A percentile compares a stretch with the other conserved stretches of the same genome.
phyloP scores from a whole-genome alignment of 2,797 vertebrate genomes.

The Microhierax caerulescens region DNA sequence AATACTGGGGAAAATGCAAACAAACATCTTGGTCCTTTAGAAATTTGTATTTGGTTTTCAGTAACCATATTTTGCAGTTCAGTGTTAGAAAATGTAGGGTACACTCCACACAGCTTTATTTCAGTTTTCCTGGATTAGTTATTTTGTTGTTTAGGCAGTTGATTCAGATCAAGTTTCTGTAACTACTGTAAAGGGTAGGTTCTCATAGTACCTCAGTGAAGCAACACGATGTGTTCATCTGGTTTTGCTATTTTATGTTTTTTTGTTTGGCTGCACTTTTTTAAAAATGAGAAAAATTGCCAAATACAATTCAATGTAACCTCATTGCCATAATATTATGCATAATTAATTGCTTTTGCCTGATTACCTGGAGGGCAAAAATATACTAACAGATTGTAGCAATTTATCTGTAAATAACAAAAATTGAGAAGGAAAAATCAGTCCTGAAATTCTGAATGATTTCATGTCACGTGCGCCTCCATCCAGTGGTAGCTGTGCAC shows the following conservation, averaged over 20 bases:
- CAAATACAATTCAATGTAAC: neutral
- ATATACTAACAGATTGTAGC: neutral
- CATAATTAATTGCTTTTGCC: neutral
- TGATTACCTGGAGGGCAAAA: neutral
- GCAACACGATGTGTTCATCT: rapidly evolving
- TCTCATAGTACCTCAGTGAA: neutral
- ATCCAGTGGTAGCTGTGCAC: neutral
- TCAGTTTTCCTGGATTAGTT: neutral
- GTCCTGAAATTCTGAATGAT: neutral
- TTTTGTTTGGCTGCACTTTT: neutral
- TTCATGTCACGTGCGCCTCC: neutral
- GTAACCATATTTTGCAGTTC: neutral
- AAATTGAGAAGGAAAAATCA: neutral
- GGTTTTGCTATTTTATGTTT: neutral
- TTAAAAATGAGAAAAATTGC: neutral
- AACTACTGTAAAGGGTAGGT: neutral
- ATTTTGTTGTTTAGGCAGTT: neutral
- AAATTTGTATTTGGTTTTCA: neutral
- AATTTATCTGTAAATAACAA: neutral
- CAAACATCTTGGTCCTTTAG: neutral
- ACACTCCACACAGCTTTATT: neutral
- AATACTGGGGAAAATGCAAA: neutral
- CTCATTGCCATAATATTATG: neutral
- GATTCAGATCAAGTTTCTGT: neutral
- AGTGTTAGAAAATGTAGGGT: neutral